A percentile compares a stretch with the other conserved stretches of the same genome.
These are phyloP conservation scores for Psephotus haematonotus DNA, from an alignment of 2,113 vertebrate species.

Conservation along the genomic window DNA sequence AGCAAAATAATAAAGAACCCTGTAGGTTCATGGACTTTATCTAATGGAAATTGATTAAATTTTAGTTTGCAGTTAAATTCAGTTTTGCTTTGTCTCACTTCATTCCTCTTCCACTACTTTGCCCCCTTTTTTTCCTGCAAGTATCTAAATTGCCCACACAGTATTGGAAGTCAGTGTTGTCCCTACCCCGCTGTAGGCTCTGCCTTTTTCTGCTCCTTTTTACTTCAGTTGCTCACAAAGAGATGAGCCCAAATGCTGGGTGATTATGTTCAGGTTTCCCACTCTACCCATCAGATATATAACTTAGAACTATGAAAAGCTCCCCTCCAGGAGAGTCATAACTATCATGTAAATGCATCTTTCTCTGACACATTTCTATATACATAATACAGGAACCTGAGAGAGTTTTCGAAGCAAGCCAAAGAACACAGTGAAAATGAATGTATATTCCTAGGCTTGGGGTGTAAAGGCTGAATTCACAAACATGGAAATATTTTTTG, in stretches of 20 bases:
- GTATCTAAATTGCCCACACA: background rate
- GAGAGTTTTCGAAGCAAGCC: slow-evolving; percentile 19
- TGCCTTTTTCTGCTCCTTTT: background rate
- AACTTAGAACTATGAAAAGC: slow-evolving; percentile 31
- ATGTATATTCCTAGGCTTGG: slow-evolving; percentile 4
- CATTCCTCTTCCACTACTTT: background rate
- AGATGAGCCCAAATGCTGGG: background rate
- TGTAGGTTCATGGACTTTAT: background rate
- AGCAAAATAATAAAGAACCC: background rate
- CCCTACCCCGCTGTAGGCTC: background rate
- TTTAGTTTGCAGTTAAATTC: background rate
- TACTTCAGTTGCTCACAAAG: background rate
- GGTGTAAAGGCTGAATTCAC: background rate
- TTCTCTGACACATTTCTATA: background rate
- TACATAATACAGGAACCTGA: background rate
- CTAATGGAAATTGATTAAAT: background rate
- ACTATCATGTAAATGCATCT: background rate
- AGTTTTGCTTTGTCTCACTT: background rate
- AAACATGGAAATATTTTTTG: background rate
- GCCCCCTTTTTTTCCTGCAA: background rate
- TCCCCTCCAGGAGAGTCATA: background rate
- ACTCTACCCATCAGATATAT: background rate
- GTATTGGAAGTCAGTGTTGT: background rate
- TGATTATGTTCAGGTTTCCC: background rate
- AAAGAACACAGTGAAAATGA: background rate